Conservation (phyloP, 2,888 invertebrate species). For the Xylocampa areola region DNA sequence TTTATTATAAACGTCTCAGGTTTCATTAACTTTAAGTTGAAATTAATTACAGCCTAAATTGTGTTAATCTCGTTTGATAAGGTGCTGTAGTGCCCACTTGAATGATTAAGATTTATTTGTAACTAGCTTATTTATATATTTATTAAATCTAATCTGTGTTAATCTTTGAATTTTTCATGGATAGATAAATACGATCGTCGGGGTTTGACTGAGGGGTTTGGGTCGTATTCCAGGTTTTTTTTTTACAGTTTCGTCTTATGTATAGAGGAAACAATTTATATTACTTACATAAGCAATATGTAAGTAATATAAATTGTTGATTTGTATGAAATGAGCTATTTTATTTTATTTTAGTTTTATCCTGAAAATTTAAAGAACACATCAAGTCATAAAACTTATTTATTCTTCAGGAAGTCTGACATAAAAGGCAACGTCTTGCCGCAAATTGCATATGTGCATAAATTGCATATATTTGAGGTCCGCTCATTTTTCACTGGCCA, state of each 20-base stretch:
- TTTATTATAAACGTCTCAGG: conserved; percentile 7
- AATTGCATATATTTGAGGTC: conserved; percentile 66
- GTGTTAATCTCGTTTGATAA: conserved; percentile 13
- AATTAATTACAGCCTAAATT: conserved; percentile 22
- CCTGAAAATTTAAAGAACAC: no score
- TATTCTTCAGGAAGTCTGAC: conserved; percentile 31
- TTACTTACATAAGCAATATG: no score
- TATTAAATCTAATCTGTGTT: neutral
- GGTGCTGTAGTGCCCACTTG: neutral
- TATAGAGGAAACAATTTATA: no score
- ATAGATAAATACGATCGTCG: no score
- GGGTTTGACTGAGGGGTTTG: no score
- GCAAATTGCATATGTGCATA: conserved; percentile 53
- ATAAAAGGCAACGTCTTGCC: conserved; percentile 39
- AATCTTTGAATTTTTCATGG: no score
- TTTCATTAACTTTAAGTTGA: conserved; percentile 12
- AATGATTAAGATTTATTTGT: conserved; percentile 17
- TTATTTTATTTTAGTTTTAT: no score
- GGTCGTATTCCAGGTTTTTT: no score
- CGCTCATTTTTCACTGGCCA: conserved; percentile 77
- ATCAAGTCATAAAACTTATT: conserved; percentile 5
- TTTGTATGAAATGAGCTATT: no score
- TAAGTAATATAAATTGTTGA: no score
- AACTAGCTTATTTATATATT: neutral
- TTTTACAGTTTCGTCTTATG: no score